Percentiles rank a stretch among this genome's conserved stretches.
phyloP scores from a whole-genome alignment of 2,113 vertebrate species.

The Platycercus adscitus region DNA sequence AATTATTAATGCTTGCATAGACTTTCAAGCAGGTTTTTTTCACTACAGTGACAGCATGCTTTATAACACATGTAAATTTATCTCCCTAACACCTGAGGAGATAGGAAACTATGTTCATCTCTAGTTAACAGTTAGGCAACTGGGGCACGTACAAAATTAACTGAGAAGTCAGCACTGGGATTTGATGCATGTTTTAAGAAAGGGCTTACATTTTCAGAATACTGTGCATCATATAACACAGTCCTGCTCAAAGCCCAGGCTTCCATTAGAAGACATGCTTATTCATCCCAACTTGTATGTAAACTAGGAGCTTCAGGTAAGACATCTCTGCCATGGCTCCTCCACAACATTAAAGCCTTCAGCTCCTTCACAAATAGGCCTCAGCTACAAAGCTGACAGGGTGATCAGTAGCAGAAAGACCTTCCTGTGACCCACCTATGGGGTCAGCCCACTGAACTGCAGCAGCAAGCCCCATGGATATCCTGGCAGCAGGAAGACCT shows the following conservation, averaged over 20 bases:
- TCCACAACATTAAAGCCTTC: background rate
- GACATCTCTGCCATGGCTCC: background rate
- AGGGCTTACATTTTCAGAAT: background rate
- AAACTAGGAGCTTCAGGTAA: background rate
- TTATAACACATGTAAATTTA: background rate
- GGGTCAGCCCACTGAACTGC: background rate
- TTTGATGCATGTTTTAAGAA: background rate
- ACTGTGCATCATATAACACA: background rate
- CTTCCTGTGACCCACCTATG: background rate
- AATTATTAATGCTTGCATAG: conserved; percentile 37
- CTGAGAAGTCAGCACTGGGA: background rate
- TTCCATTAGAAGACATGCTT: fast-evolving
- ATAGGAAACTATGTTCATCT: background rate
- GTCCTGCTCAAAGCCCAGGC: background rate
- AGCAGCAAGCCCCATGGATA: fast-evolving
- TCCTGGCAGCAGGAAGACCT: background rate
- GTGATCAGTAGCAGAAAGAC: background rate
- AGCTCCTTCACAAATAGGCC: background rate
- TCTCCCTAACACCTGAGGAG: background rate
- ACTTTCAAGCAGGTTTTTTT: background rate
- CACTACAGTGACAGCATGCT: background rate
- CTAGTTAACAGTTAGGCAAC: background rate
- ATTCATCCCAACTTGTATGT: background rate
- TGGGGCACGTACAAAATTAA: background rate
- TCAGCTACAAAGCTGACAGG: background rate